Conservation (phyloP, 2,113 vertebrate genomes). For the Gnathonemus longibarbis region DNA sequence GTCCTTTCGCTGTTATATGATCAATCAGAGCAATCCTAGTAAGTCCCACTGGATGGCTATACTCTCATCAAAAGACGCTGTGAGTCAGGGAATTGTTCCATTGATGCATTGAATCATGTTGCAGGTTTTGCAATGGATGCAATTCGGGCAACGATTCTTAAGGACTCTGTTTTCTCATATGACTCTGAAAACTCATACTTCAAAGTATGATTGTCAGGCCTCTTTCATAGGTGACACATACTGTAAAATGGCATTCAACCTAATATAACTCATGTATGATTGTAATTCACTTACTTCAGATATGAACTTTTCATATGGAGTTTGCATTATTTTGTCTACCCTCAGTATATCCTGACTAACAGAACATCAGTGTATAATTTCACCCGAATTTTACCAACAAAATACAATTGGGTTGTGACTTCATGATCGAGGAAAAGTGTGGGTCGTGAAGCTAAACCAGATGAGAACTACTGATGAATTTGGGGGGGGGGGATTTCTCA, state of each 20-base stretch:
- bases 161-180: background rate
- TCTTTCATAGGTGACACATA: background rate
- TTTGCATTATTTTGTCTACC: background rate
- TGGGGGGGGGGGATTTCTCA: background rate
- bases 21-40: background rate
- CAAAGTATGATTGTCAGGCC: background rate
- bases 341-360: background rate
- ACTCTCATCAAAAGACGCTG: background rate
- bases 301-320: background rate
- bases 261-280: background rate
- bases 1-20: background rate
- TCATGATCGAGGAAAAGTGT: background rate
- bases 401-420: background rate
- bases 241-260: background rate
- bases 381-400: background rate
- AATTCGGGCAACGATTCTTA: background rate
- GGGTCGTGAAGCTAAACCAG: background rate
- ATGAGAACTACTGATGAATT: background rate
- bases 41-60: background rate
- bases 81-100: background rate
- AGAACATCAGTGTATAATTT: background rate
- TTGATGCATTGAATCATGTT: background rate
- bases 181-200: background rate
- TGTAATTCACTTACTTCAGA: background rate
- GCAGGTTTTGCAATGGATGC: background rate